Evolutionary conservation across 1,140 invertebrate species (phyloP), one percentile per base, ranked within the genome.

Genomic region (Drosophila punjabiensis): DNA sequence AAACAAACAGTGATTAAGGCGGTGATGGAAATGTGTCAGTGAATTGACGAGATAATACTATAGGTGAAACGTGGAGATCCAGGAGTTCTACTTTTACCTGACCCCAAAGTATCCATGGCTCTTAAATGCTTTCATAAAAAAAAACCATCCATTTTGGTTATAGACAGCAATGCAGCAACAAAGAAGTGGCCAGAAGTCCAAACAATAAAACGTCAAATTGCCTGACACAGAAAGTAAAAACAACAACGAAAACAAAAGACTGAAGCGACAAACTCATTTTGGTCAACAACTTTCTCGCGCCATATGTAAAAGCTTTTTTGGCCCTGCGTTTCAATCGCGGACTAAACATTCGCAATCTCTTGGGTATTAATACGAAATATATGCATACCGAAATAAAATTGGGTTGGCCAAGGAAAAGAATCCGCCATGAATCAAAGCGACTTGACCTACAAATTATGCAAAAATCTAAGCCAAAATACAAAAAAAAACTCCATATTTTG

Each of bases 211-310:
- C 65, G 41, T 55, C 61, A 67, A 81, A 89, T 75, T 67, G 73
- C 52, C 50, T 56, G 79, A 37, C 79, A 73, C 81, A 82, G 83
- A 86, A 62, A 63, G 58, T 48, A 67, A 74, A 68, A 68, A 79
- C 59, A 62, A 65, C 61, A 78, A 50, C 24, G 48, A 50, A 86
- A 86, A 84, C 81, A 81, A 88, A 88, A 88, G 81, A 88, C 81
- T 85, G 73, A 85, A 79, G 84, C 81, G 85, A 90, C 84, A 85
- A 88, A 88, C 85, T 79, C 48, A 76, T 76, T 82, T 75, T 70
- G 61, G 35, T 58, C 71, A 62, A 60, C 65, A 87, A 86, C 82
- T 88, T 88, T 88, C 84, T 81, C 81, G 76, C 39, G 28, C 47
- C 68, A 74, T 63, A 61, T 52, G 35, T 56, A 69, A 75, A 67